Evolutionary conservation across 1,140 invertebrate genomes (phyloP).

Genomic region (Zaprionus africanus): DNA sequence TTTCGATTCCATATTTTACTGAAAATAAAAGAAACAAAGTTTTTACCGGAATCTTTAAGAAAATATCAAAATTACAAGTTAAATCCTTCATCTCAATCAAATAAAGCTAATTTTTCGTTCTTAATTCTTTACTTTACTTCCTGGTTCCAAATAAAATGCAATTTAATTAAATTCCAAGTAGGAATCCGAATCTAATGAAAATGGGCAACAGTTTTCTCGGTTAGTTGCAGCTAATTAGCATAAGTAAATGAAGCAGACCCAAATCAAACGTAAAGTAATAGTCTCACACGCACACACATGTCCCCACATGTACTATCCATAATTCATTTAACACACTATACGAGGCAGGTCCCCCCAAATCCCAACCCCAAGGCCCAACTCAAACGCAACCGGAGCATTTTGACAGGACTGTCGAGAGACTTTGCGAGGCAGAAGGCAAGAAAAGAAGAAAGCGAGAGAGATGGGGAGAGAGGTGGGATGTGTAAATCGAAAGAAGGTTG

Average conservation of each 20-base stretch:
- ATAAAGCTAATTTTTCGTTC: too few species aligned
- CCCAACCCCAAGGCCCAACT: conserved; percentile 2
- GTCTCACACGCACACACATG: conserved; percentile 36
- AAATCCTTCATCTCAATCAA: too few species aligned
- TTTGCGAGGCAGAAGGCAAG: not conserved
- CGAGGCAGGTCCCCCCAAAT: conserved; percentile 2
- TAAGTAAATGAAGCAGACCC: conserved; percentile 49
- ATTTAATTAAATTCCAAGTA: conserved; percentile 41
- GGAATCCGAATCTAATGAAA: conserved; percentile 25
- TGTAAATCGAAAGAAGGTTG: conserved; percentile 53
- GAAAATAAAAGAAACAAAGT: too few species aligned
- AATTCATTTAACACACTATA: conserved; percentile 55
- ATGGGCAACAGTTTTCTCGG: conserved; percentile 26
- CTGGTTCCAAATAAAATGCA: conserved; percentile 23
- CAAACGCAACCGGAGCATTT: not conserved
- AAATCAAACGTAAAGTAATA: conserved; percentile 60
- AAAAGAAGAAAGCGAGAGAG: too few species aligned
- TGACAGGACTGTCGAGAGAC: conserved; percentile 25
- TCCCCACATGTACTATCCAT: conserved; percentile 40
- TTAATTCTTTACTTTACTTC: not conserved
- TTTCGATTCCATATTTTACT: too few species aligned
- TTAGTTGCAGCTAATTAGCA: conserved; percentile 61
- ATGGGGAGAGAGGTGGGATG: not conserved
- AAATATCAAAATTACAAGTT: too few species aligned
- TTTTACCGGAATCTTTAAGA: too few species aligned